Conservation (phyloP, 2,797 vertebrate genomes). For the Halcyon badia region DNA sequence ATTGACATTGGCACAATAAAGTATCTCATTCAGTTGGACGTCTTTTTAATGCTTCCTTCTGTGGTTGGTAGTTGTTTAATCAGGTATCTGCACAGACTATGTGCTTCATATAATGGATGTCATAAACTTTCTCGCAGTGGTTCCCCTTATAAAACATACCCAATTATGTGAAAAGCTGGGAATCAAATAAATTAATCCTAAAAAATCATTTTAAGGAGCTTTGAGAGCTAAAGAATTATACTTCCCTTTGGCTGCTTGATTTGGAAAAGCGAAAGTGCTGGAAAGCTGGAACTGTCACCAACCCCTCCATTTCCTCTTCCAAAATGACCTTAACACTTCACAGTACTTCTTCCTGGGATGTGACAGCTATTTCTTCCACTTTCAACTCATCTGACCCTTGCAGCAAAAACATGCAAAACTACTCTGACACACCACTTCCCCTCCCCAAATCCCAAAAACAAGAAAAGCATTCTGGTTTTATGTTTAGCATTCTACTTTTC, state of each 20-base stretch:
- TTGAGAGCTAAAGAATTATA: background rate
- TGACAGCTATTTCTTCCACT: background rate
- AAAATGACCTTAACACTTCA: background rate
- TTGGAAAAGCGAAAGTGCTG: background rate
- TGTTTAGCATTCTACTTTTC: background rate
- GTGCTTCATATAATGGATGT: conserved; percentile 4
- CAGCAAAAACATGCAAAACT: background rate
- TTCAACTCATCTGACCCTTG: background rate
- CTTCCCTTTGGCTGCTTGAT: background rate
- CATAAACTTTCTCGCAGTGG: background rate
- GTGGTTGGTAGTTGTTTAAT: conserved; percentile 21
- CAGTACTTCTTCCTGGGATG: background rate
- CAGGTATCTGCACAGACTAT: background rate
- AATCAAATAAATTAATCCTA: conserved; percentile 52
- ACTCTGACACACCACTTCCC: fast-evolving
- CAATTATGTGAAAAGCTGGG: background rate
- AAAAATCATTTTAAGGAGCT: conserved; percentile 26
- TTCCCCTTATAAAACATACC: background rate
- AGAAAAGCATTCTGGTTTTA: background rate
- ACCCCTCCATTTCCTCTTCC: fast-evolving
- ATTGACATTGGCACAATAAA: conserved; percentile 57
- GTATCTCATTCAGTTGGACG: conserved; percentile 12
- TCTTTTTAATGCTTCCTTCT: conserved; percentile 17
- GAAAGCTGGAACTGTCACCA: background rate
- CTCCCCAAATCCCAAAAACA: background rate